phyloP scores from a whole-genome alignment of 2,113 vertebrate genomes.

The Otis tarda region DNA sequence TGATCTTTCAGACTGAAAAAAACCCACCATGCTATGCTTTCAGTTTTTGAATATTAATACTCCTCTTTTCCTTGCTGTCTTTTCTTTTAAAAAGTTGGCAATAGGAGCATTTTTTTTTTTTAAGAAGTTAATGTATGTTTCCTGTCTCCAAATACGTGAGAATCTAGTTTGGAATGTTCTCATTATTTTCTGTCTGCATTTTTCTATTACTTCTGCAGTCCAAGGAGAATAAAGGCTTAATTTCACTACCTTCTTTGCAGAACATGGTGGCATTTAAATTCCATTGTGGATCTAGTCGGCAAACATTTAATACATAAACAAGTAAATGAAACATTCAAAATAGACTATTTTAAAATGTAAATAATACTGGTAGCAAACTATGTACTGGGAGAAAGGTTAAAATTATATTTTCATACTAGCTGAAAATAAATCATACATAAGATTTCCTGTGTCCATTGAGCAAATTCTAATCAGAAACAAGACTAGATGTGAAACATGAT shows the following conservation, averaged over 20 bases:
- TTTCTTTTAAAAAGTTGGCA: background rate
- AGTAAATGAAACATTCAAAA: background rate
- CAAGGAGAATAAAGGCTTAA: background rate
- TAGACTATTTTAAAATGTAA: background rate
- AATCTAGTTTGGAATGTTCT: background rate
- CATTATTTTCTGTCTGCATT: background rate
- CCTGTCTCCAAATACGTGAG: background rate
- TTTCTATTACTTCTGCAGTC: background rate
- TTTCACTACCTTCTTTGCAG: background rate
- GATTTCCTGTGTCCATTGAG: background rate
- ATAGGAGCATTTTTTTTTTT: background rate
- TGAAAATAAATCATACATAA: background rate
- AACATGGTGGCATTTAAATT: background rate
- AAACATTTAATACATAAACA: background rate
- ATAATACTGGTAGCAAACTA: background rate
- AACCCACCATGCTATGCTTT: too few relatives aligned
- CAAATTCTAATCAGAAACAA: background rate
- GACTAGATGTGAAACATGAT: background rate
- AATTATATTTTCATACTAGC: background rate
- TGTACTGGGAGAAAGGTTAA: background rate
- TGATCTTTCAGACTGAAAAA: background rate
- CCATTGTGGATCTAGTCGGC: background rate
- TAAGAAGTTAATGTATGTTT: background rate
- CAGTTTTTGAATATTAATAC: background rate
- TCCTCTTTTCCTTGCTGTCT: rapidly evolving